A percentile compares a stretch with the other conserved stretches of the same genome.
These are phyloP conservation scores for Diploptera punctata DNA, from an alignment of 2,888 invertebrate species.

Conservation along the genomic window DNA sequence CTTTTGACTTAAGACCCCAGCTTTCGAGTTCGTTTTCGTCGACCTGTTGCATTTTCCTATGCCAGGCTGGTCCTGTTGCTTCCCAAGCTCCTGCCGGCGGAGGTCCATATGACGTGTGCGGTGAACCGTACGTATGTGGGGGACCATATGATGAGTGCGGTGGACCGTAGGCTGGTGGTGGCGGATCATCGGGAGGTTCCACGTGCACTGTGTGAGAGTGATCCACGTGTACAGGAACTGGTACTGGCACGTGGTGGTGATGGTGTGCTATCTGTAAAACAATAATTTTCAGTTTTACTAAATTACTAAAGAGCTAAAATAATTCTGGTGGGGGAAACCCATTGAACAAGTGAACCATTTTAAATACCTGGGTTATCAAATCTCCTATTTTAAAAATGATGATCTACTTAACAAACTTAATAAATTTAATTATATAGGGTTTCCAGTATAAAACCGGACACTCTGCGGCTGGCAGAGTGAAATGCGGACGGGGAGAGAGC, in stretches of 20 bases:
- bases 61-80: conserved; percentile 35
- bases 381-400: too few species aligned
- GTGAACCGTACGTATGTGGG: not conserved
- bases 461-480: too few species aligned
- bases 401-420: too few species aligned
- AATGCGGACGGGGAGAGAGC: too few species aligned
- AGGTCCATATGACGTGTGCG: not conserved
- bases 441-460: too few species aligned
- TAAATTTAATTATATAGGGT: too few species aligned
- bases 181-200: conserved; percentile 47
- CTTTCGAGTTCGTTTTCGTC: conserved; percentile 65
- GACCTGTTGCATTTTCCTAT: conserved; percentile 55
- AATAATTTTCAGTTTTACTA: too few species aligned
- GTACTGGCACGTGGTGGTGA: conserved; percentile 65
- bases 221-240: conserved; percentile 53
- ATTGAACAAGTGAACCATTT: too few species aligned
- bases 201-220: conserved; percentile 47
- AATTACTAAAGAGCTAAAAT: too few species aligned
- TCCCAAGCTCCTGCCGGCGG: conserved; percentile 14
- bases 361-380: too few species aligned
- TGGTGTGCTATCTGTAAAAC: conserved; percentile 75
- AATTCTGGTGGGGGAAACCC: too few species aligned
- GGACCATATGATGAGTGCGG: not conserved
- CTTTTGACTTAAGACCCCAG: conserved; percentile 61
- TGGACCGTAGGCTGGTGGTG: not conserved